Percentiles rank a stretch among this genome's conserved stretches.
Evolutionary conservation across 2,113 vertebrate species (phyloP).

Genomic region (Cyrtonyx montezumae): DNA sequence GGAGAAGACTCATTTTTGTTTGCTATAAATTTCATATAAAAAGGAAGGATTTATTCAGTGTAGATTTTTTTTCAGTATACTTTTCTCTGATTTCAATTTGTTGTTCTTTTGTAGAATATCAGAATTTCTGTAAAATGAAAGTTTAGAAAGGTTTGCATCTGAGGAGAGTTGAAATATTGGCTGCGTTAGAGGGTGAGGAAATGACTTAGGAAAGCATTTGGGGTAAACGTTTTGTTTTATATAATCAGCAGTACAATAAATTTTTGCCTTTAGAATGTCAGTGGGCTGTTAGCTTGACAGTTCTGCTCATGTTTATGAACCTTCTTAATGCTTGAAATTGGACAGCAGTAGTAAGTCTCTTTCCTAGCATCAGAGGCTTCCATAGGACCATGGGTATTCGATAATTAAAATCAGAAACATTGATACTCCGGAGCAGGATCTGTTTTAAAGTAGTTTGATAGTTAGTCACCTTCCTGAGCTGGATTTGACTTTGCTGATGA

Average conservation of each 20-base stretch:
- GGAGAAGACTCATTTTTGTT: background rate
- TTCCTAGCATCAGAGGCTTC: background rate
- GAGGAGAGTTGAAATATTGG: background rate
- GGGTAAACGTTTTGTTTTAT: background rate
- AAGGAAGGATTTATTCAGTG: background rate
- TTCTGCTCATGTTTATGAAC: background rate
- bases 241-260: background rate
- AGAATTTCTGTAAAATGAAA: background rate
- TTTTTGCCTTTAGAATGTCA: background rate
- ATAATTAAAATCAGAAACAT: background rate
- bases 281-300: background rate
- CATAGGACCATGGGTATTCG: background rate
- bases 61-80: background rate
- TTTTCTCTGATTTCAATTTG: background rate
- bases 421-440: background rate
- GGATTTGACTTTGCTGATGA: background rate
- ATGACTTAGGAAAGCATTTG: background rate
- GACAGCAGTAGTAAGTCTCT: background rate
- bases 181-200: background rate
- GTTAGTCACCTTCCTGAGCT: background rate
- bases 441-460: background rate
- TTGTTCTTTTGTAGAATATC: background rate
- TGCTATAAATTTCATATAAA: background rate
- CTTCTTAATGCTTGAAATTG: background rate
- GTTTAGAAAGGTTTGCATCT: background rate